phyloP scores from a whole-genome alignment of 2,888 invertebrate genomes.

The Diplazon laetatorius region DNA sequence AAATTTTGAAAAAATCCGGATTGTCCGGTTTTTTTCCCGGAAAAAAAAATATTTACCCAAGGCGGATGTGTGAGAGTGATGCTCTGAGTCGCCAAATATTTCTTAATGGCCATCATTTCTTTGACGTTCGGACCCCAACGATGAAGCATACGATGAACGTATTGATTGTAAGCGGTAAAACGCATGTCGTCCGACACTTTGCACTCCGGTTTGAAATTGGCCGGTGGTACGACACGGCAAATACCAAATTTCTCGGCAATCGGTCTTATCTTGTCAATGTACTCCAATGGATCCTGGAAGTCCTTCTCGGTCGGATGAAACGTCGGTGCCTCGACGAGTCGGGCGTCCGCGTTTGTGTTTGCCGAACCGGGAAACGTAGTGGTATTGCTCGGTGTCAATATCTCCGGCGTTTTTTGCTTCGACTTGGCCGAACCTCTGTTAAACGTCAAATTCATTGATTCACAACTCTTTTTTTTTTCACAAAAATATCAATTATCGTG shows the following conservation, averaged over 20 bases:
- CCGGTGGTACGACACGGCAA: constrained; percentile 93
- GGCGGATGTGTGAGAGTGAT: constrained; percentile 90
- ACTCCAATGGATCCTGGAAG: constrained; percentile 92
- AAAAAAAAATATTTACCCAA: constrained; percentile 87
- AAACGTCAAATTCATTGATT: constrained; percentile 29
- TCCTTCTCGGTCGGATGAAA: constrained; percentile 92
- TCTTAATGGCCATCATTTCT: constrained; percentile 92
- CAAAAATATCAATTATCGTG: too few relatives aligned
- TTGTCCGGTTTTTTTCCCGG: constrained; percentile 2
- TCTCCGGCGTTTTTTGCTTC: constrained; percentile 51
- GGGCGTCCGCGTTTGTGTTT: constrained; percentile 79
- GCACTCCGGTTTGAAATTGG: constrained; percentile 91
- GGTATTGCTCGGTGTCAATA: constrained; percentile 71
- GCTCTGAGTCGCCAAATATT: constrained; percentile 90
- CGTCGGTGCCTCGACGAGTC: constrained; percentile 89
- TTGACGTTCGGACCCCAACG: constrained; percentile 95
- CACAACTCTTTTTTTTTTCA: not conserved
- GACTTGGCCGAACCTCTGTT: constrained; percentile 70
- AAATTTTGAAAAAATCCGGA: too few relatives aligned
- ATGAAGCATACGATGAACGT: constrained; percentile 92
- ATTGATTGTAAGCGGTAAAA: constrained; percentile 95
- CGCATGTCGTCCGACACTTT: constrained; percentile 92
- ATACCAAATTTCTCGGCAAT: constrained; percentile 92
- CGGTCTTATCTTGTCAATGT: constrained; percentile 90
- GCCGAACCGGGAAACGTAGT: constrained; percentile 74